A percentile compares a stretch with the other conserved stretches of the same genome.
Conservation (phyloP, 2,888 invertebrate species). For the Ashinkailepas kermadecensis region DNA sequence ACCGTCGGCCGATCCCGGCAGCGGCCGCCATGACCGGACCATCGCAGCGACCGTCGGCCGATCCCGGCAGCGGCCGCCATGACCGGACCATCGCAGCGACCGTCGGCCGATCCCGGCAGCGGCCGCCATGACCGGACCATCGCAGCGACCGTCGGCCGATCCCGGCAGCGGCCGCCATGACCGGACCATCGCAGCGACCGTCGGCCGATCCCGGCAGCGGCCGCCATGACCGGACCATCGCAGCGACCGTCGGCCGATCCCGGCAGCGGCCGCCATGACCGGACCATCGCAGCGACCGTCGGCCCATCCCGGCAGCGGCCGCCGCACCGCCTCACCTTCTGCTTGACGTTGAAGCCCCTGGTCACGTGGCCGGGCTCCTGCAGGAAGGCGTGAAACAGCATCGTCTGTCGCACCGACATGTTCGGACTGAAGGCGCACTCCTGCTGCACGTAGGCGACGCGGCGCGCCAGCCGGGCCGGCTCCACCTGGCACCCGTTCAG, state of each 20-base stretch:
- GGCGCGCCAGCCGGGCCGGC: conserved; percentile 56
- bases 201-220: too few relatives aligned
- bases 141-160: too few relatives aligned
- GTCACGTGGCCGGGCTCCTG: conserved; percentile 47
- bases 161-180: not conserved
- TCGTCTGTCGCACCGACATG: conserved; percentile 81
- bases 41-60: too few relatives aligned
- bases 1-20: too few relatives aligned
- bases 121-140: not conserved
- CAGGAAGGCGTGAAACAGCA: conserved; percentile 73
- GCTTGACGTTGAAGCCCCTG: conserved; percentile 61
- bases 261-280: not conserved
- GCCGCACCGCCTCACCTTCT: conserved; percentile 50
- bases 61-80: not conserved
- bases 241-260: too few relatives aligned
- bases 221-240: not conserved
- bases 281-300: too few relatives aligned
- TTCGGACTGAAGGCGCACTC: conserved; percentile 71
- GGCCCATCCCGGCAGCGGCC: not conserved
- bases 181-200: too few relatives aligned
- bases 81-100: too few relatives aligned
- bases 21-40: not conserved
- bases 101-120: too few relatives aligned
- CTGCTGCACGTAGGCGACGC: conserved; percentile 66
- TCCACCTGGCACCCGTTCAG: conserved; percentile 78